A percentile compares a stretch with the other conserved stretches of the same genome.
Evolutionary conservation across 2,113 vertebrate genomes (phyloP).

Genomic region (Carollia perspicillata): DNA sequence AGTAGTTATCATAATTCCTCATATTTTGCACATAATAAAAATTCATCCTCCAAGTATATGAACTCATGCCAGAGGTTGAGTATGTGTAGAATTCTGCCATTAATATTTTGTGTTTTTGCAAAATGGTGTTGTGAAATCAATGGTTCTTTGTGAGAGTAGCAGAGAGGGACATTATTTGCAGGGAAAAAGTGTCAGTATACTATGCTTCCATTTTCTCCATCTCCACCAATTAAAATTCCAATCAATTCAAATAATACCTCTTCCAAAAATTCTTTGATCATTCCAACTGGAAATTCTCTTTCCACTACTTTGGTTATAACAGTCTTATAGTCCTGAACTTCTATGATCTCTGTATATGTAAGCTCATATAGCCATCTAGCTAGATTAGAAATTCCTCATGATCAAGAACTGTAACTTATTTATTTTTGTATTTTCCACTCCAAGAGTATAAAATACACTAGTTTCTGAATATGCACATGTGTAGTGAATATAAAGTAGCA

Average conservation of each 20-base stretch:
- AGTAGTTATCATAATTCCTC: background rate
- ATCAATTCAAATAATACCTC: background rate
- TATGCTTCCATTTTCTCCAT: background rate
- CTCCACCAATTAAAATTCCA: background rate
- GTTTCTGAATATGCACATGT: background rate
- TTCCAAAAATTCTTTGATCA: background rate
- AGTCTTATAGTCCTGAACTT: background rate
- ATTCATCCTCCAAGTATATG: background rate
- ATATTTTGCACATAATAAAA: conserved; percentile 19
- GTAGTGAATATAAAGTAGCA: background rate
- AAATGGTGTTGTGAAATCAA: background rate
- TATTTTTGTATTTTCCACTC: background rate
- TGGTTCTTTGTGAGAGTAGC: background rate
- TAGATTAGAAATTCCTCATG: background rate
- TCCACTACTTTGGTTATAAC: background rate
- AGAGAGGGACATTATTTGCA: background rate
- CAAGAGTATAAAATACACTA: background rate
- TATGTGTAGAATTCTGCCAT: background rate
- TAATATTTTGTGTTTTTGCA: background rate
- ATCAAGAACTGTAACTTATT: background rate
- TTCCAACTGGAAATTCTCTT: background rate
- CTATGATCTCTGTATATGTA: background rate
- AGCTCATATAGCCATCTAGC: background rate
- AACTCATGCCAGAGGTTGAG: background rate
- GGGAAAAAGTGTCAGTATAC: background rate